Evolutionary conservation across 2,888 invertebrate species (phyloP).

Genomic region (Oligia fasciuncula): DNA sequence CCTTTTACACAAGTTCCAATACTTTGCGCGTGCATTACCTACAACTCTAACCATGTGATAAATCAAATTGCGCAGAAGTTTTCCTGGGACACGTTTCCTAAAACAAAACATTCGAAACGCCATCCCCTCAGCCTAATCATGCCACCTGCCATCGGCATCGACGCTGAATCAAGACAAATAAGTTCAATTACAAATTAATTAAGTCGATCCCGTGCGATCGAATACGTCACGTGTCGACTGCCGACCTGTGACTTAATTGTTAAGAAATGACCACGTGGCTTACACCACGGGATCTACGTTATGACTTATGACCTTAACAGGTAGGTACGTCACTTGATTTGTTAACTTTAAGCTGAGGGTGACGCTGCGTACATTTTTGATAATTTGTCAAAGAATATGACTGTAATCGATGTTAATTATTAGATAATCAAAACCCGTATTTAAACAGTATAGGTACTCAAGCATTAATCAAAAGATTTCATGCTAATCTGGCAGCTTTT

Average conservation of each 20-base stretch:
- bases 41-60: constrained; percentile 8
- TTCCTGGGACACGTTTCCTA: constrained; percentile 5
- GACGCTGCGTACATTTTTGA: background rate
- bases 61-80: background rate
- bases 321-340: constrained; percentile 24
- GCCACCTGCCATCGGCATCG: constrained; percentile 13
- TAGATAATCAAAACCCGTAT: background rate
- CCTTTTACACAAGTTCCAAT: background rate
- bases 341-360: background rate
- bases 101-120: background rate
- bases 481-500: background rate
- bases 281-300: constrained; percentile 19
- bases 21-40: no score
- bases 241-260: constrained; percentile 9
- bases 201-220: constrained; percentile 42
- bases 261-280: constrained; percentile 44
- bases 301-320: constrained; percentile 21
- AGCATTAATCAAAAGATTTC: background rate
- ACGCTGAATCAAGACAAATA: constrained; percentile 47
- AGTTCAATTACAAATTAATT: constrained; percentile 66
- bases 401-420: background rate
- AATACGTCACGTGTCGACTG: constrained; percentile 52
- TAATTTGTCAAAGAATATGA: background rate
- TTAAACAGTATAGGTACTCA: background rate
- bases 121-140: constrained; percentile 5